Evolutionary conservation across 1,140 invertebrate species (phyloP).

Genomic region (Ceratosolen solmsi): DNA sequence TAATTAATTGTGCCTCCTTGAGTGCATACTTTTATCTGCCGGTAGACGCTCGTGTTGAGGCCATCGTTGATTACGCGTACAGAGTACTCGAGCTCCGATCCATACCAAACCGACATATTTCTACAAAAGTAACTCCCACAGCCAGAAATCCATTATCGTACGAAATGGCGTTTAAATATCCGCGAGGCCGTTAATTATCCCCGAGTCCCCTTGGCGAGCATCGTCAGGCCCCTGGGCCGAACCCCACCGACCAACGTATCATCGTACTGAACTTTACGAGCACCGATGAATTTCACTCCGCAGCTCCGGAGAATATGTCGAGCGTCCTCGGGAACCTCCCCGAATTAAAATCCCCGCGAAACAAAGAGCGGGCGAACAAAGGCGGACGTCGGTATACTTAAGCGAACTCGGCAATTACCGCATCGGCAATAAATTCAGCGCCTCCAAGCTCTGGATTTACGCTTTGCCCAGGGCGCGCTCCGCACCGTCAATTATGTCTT

Average conservation of each 20-base stretch:
- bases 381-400: background rate
- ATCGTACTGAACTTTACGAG: too few species aligned
- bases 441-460: conserved; percentile 48
- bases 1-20: background rate
- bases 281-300: too few species aligned
- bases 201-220: background rate
- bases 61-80: background rate
- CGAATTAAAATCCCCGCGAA: background rate
- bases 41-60: too few species aligned
- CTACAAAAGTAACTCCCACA: background rate
- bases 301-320: too few species aligned
- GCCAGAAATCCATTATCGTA: background rate
- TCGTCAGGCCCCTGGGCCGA: too few species aligned
- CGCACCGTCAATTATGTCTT: conserved; percentile 50
- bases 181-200: background rate
- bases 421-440: conserved; percentile 49
- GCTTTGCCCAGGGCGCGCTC: background rate
- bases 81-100: background rate
- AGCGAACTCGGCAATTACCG: conserved; percentile 43
- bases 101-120: background rate
- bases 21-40: background rate
- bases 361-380: conserved; percentile 25
- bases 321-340: background rate
- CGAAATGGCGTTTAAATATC: background rate
- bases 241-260: too few species aligned